Conservation (phyloP, 2,113 vertebrate species). For the Etia nguti region DNA sequence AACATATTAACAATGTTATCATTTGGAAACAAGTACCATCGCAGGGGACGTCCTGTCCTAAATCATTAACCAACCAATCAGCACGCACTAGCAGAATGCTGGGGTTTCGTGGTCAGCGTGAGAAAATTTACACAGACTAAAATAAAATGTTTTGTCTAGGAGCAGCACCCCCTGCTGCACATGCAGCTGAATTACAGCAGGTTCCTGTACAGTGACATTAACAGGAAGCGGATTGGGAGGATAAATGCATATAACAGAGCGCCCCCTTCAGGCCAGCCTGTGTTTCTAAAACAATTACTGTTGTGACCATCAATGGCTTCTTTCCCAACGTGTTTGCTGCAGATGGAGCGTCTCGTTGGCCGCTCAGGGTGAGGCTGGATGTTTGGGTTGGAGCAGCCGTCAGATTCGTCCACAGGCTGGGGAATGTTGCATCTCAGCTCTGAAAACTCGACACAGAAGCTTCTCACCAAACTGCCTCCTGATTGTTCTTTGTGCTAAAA, state of each 20-base stretch:
- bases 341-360: neutral
- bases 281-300: neutral
- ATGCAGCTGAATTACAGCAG: neutral
- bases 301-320: neutral
- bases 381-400: neutral
- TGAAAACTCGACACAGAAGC: neutral
- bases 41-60: neutral
- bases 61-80: rapidly evolving
- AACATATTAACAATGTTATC: neutral
- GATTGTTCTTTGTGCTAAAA: neutral
- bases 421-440: slow-evolving; percentile 23
- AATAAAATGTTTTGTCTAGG: neutral
- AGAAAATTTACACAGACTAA: rapidly evolving
- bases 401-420: neutral
- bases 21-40: rapidly evolving
- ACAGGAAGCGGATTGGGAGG: neutral
- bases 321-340: neutral
- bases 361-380: neutral
- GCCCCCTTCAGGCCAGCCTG: neutral
- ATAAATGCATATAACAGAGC: neutral
- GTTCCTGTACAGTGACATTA: neutral
- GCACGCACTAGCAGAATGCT: neutral
- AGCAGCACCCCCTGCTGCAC: neutral
- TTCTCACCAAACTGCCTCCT: neutral
- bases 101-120: neutral